A percentile compares a stretch with the other conserved stretches of the same genome.
These are phyloP conservation scores for Molothrus ater DNA, from an alignment of 2,797 vertebrate species.

Conservation along the genomic window DNA sequence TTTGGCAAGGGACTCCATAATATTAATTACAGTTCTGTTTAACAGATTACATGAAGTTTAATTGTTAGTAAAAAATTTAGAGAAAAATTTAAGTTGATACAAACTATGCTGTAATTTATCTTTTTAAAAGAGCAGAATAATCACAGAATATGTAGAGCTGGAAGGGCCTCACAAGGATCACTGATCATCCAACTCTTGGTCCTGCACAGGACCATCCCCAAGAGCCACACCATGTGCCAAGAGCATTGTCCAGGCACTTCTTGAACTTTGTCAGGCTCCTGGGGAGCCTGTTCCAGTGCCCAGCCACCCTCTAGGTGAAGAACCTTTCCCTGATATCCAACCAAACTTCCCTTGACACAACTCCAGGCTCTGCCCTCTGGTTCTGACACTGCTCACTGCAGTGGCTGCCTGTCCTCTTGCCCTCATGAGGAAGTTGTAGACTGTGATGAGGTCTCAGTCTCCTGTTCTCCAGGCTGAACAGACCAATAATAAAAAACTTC, in stretches of 20 bases:
- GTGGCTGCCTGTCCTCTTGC: background rate
- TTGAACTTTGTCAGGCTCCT: background rate
- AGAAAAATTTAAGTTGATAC: background rate
- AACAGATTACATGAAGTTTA: background rate
- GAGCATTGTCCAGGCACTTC: background rate
- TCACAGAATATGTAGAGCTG: background rate
- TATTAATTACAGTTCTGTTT: conserved; percentile 1
- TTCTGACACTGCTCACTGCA: background rate
- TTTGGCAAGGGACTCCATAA: background rate
- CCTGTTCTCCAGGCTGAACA: background rate
- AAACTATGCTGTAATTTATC: background rate
- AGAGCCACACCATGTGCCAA: background rate
- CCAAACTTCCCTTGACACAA: background rate
- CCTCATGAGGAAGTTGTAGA: background rate
- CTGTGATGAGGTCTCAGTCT: background rate
- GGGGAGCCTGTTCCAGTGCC: background rate
- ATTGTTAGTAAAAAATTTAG: background rate
- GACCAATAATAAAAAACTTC: background rate
- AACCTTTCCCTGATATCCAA: background rate
- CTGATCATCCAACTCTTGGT: background rate
- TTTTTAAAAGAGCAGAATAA: background rate
- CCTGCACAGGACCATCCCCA: background rate
- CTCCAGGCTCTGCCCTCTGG: background rate
- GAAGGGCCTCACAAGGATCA: background rate
- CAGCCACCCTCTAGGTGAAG: background rate